Percentiles rank a stretch among this genome's conserved stretches.
Conservation (phyloP, 1,140 invertebrate species). For the Drosophila ananassae region DNA sequence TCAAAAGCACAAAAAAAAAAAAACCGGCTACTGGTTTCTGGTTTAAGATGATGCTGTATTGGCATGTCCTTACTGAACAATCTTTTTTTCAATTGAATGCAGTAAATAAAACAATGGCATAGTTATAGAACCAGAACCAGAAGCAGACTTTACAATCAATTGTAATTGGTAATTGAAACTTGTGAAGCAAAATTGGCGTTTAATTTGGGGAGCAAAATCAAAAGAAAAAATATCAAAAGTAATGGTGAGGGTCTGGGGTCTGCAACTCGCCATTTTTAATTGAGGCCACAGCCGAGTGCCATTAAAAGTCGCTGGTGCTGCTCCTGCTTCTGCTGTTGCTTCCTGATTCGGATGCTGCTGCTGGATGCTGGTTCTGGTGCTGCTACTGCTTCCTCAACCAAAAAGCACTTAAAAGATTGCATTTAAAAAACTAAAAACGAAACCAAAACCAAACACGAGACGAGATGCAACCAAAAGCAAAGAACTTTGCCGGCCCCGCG, state of each 20-base stretch:
- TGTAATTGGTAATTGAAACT: conserved; percentile 55
- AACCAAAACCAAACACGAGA: conserved; percentile 66
- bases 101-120: conserved; percentile 44
- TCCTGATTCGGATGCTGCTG: background rate
- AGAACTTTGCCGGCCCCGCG: conserved; percentile 36
- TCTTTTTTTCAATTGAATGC: conserved; percentile 43
- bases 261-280: conserved; percentile 49
- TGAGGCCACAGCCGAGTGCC: conserved; percentile 62
- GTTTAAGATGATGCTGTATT: background rate
- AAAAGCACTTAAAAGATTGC: conserved; percentile 76
- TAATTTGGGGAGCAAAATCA: conserved; percentile 20
- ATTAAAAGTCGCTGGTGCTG: conserved; percentile 63
- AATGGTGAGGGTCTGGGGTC: background rate
- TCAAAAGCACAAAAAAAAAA: conserved; percentile 34
- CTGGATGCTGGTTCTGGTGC: conserved; percentile 14
- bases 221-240: conserved; percentile 1
- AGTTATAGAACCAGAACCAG: conserved; percentile 12
- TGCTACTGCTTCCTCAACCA: conserved; percentile 54
- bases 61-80: conserved; percentile 28
- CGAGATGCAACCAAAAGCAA: conserved; percentile 37
- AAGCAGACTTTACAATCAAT: conserved; percentile 12
- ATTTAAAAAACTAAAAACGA: conserved; percentile 64
- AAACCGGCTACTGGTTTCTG: background rate
- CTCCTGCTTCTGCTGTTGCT: conserved; percentile 7
- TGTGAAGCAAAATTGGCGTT: conserved; percentile 47